These are phyloP conservation scores for Acrobasis suavella DNA, from an alignment of 2,888 invertebrate species.

Conservation along the genomic window DNA sequence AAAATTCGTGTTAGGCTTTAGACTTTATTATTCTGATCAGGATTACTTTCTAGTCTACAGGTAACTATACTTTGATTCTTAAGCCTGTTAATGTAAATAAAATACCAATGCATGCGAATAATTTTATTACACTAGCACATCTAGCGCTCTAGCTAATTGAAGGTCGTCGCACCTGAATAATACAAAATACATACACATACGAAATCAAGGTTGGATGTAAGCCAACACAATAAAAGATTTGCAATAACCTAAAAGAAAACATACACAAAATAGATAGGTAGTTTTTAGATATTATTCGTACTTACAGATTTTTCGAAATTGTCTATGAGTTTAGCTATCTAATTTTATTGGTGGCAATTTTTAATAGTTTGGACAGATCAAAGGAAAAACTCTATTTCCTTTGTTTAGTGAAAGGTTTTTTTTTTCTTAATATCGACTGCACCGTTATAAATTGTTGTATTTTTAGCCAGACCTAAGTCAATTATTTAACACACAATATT, in stretches of 20 bases:
- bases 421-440: too few species aligned
- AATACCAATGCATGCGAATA: too few species aligned
- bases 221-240: slow-evolving; percentile 29
- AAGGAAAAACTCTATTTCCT: neutral
- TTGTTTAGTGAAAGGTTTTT: neutral
- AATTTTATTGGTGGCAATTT: slow-evolving; percentile 3
- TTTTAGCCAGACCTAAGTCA: too few species aligned
- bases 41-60: too few species aligned
- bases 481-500: too few species aligned
- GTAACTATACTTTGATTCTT: too few species aligned
- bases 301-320: neutral
- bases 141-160: neutral
- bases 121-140: neutral
- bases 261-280: neutral
- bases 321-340: neutral
- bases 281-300: neutral
- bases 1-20: too few species aligned
- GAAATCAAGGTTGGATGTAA: slow-evolving; percentile 25
- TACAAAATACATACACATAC: neutral
- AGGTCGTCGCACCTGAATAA: slow-evolving; percentile 3
- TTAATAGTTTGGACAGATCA: neutral
- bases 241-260: slow-evolving; percentile 2
- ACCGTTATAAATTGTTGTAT: too few species aligned
- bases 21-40: too few species aligned
- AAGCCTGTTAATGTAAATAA: too few species aligned